Base-by-base conservation (phyloP, 2,797 vertebrate genomes). In the Danio jaintianensis region DNA sequence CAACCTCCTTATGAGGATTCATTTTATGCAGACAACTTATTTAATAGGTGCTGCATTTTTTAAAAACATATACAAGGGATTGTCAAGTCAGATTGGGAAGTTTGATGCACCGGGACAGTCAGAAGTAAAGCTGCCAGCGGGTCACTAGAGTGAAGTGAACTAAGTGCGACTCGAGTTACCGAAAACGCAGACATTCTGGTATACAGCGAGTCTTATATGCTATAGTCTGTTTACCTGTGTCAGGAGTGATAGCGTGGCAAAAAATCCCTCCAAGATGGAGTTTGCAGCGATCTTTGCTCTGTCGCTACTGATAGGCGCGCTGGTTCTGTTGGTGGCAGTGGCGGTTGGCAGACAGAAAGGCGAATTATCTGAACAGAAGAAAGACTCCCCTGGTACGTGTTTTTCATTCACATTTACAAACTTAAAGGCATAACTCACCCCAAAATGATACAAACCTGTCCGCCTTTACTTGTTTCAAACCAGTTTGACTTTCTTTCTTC, bases 281-380 rank as follows among this genome's bases (percentile, higher is more conserved):
- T 81, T 78, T 74, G 80, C 52, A n/a, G 80, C 80, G 16, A 66
- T 86, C 8, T 67, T 86, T 43, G 78, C 66, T 11, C 58, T 86
- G 13, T 75, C 85, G 0, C 7, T 86, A 5, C 64, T 86, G 7
- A 83, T 84, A 18, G 85, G 85, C 4, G 83, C 83, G 18, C 67
- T 86, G 53, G 73, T 86, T 22, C 42, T 86, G 47, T 78, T 86
- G 36, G 85, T 86, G 9, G 29, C 20, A 11, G 42, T 86, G 45
- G 80, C 85, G 15, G 53, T 84, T 50, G 53, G 53, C 55, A 83
- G 59, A 75, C 83, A 78, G 45, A 84, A 81, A 72, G 16, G 13
- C 40, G 83, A 80, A 62, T 16, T 74, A 36, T 55, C 58, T 43
- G 82, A 84, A 12, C 69, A 62, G 64, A 75, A 62, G 10, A 50